A percentile compares a stretch with the other conserved stretches of the same genome.
Evolutionary conservation across 2,888 invertebrate genomes (phyloP).

Genomic region (Caenorhabditis afra): DNA sequence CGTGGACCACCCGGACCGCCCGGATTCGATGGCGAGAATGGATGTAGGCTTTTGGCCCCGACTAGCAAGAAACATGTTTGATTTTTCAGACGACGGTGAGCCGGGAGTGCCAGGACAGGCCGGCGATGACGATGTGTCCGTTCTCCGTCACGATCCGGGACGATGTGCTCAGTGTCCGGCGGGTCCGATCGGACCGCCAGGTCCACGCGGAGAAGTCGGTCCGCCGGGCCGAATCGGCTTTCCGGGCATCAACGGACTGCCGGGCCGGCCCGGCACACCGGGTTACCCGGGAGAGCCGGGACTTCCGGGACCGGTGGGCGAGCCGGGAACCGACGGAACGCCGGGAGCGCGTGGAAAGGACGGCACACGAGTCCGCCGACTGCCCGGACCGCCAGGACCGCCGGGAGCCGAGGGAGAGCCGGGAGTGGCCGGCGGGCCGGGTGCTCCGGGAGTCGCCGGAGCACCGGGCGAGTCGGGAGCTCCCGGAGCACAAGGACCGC

Average conservation of each 20-base stretch:
- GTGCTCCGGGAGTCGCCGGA: conserved; percentile 54
- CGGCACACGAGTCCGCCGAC: conserved; percentile 36
- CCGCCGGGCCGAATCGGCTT: conserved; percentile 39
- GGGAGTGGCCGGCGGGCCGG: conserved; percentile 56
- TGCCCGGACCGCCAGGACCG: conserved; percentile 58
- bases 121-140: conserved; percentile 49
- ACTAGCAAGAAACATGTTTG: too few relatives aligned
- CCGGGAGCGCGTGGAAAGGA: conserved; percentile 50
- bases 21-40: conserved; percentile 48
- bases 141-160: conserved; percentile 54
- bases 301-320: conserved; percentile 58
- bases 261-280: conserved; percentile 54
- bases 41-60: conserved; percentile 30
- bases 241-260: conserved; percentile 61
- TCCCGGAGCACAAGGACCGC: conserved; percentile 71
- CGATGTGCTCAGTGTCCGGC: conserved; percentile 66
- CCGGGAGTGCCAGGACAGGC: conserved; percentile 35
- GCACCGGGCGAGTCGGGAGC: conserved; percentile 60
- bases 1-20: conserved; percentile 56
- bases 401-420: conserved; percentile 55
- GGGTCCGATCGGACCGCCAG: conserved; percentile 71
- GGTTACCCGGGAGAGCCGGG: conserved; percentile 60
- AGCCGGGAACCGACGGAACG: conserved; percentile 54
- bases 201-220: conserved; percentile 59
- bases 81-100: conserved; percentile 51